Percentiles rank a stretch among this genome's conserved stretches.
Evolutionary conservation across 2,797 vertebrate species (phyloP).

Genomic region (Coregonus suidteri): DNA sequence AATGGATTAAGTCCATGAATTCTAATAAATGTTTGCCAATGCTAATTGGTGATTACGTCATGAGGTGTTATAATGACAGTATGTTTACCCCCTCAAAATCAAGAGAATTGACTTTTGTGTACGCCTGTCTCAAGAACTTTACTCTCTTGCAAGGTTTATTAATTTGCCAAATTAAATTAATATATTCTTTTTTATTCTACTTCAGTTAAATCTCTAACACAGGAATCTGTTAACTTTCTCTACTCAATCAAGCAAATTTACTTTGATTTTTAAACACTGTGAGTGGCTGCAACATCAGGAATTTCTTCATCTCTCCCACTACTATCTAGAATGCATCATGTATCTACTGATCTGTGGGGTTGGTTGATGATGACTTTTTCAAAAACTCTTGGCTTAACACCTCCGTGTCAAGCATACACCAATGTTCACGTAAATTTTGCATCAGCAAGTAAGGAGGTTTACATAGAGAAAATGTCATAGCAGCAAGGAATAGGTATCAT

Average conservation of each 20-base stretch:
- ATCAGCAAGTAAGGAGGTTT: conserved; percentile 72
- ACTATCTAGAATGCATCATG: too few species aligned
- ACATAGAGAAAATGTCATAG: conserved; percentile 70
- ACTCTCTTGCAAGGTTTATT: too few species aligned
- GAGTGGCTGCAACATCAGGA: too few species aligned
- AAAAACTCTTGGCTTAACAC: neutral
- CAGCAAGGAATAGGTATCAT: conserved; percentile 73
- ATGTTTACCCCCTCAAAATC: conserved; percentile 9
- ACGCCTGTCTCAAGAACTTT: neutral
- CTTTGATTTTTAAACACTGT: too few species aligned
- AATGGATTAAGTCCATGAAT: conserved; percentile 8
- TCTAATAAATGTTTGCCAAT: neutral
- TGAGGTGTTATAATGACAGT: conserved; percentile 9
- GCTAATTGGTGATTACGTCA: conserved; percentile 3
- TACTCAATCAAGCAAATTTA: too few species aligned
- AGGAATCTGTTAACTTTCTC: too few species aligned
- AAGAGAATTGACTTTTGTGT: neutral
- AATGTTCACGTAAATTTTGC: conserved; percentile 67
- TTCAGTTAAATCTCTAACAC: too few species aligned
- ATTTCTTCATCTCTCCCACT: too few species aligned
- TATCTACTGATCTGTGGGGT: conserved; percentile 3
- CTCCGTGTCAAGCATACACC: conserved; percentile 43
- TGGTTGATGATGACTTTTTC: neutral
- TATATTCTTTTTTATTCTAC: neutral
- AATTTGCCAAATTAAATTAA: neutral